These are phyloP conservation scores for Meandrusa payeni DNA, from an alignment of 2,888 invertebrate genomes.

Conservation along the genomic window DNA sequence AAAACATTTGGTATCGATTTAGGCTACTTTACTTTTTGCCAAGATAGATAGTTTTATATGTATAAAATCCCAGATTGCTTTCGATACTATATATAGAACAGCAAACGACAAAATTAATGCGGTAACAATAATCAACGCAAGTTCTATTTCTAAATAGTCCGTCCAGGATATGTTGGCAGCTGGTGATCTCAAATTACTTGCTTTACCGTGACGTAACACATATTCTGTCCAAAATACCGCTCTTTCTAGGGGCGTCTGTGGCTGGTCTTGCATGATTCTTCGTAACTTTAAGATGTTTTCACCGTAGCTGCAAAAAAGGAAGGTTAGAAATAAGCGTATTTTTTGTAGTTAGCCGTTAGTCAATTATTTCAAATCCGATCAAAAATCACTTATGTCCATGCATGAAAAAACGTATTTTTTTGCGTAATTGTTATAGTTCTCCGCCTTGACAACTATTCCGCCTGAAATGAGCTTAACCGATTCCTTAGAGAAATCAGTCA, in stretches of 20 bases:
- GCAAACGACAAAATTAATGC: slow-evolving; percentile 6
- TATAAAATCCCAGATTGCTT: no score
- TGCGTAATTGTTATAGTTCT: no score
- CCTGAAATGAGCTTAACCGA: no score
- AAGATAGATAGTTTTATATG: no score
- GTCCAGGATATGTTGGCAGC: slow-evolving; percentile 38
- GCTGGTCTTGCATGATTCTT: slow-evolving; percentile 50
- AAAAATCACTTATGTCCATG: no score
- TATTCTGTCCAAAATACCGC: slow-evolving; percentile 71
- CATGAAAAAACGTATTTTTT: no score
- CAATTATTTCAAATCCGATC: no score
- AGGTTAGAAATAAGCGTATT: neutral
- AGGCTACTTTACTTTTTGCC: no score
- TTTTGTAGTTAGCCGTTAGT: no score
- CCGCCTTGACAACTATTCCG: no score
- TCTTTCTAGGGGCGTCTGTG: slow-evolving; percentile 49
- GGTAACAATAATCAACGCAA: slow-evolving; percentile 27
- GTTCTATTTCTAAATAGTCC: slow-evolving; percentile 35
- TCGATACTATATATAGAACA: neutral
- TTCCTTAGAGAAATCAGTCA: no score
- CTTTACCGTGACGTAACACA: slow-evolving; percentile 52
- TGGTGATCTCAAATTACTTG: slow-evolving; percentile 38
- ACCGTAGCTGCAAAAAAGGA: slow-evolving; percentile 30
- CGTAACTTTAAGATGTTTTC: slow-evolving; percentile 38
- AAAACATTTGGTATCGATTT: no score